Evolutionary conservation across 2,888 invertebrate genomes (phyloP), one percentile per base, ranked within the genome.

Genomic region (Pheosia tremula): DNA sequence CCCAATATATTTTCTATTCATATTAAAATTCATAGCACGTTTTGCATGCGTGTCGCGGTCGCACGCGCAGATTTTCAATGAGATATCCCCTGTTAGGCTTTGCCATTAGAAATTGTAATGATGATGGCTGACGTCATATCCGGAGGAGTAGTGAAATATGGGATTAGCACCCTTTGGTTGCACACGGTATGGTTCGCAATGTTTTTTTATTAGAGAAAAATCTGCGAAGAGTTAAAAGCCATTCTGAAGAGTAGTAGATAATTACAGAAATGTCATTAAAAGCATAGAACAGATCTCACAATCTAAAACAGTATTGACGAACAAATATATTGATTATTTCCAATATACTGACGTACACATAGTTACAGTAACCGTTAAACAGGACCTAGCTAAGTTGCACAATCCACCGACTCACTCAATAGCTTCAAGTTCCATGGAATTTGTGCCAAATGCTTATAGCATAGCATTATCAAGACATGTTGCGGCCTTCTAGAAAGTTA

Each of bases 51-150:
- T 74, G 66, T 69, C 67, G 13, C 10, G 62, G 62, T 72, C 72
- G 80, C 82, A 73, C 75, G 83, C 77, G 79, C 78, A 78, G 83
- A 78, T 82, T 83, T 69, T 69, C 79, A 83, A 85, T 83, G 68
- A 77, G 78, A 73, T 73, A 71, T 77, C 73, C 60, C 56, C 59
- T 58, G 57, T 47, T 60, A 8, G 57, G 13, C 43, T 49, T 66
- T 59, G 64, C 64, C 75, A 71, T 82, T 84, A 83, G 75, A 79
- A 79, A 80, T 83, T 73, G 70, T 74, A 82, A 82, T 78, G 66
- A 81, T 80, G 75, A 75, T 65, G 60, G 67, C 45, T 79, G 80
- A 73, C 82, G 83, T 85, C 86, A 86, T 64, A 73, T 86, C 86
- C 86, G 81, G 78, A 75, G 68, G 62, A 57, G 8, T 64, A 56